Base-by-base conservation (phyloP, 30 jellyfish, hydroid and myxozoan species). In the Catostylus mosaicus region DNA sequence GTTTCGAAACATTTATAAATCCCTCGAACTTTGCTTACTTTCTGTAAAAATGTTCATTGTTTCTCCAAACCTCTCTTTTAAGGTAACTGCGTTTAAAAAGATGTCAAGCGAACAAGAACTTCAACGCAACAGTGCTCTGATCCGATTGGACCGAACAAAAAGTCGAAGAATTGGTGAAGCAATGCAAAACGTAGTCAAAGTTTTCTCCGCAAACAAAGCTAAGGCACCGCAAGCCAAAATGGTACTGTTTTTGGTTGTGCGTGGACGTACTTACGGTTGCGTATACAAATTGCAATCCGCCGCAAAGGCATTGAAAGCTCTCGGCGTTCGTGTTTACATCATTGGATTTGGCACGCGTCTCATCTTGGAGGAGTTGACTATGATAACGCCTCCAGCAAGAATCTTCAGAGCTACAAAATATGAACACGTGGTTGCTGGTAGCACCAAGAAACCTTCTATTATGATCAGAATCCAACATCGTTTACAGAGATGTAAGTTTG, bases 251-350 rank as follows among this genome's bases (percentile, higher is more conserved):
- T 47, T 86, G 77, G 23, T 86, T 43, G 86, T 86, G 27, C 72
- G 86, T 16, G 96, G 96, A 5, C 72, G 96, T 26, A 86, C 96
- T 27, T 71, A 51, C 50, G 96, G 96, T 9, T 86, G 96, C 69
- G 85, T 86, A 40, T 86, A 75, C 90, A 86, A 86, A 75, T 38
- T 86, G 60, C 86, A 67, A 61, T 77, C 74, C 69, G 96, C 96
- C 16, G 96, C 82, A 18, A 77, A 76, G 36, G 54, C 80, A 12
- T 52, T 86, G 35, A 75, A 66, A 59, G 63, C 78, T 1, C 90
- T 86, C 37, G 96, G 90, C 14, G 96, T 86, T 24, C 61, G 90
- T 7, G 90, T 86, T 16, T 86, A 86, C 38, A 77, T 67, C 40
- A 59, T 86, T 40, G 96, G 90, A 1, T 86, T 86, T 52, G 96